A percentile compares a stretch with the other conserved stretches of the same genome.
Conservation (phyloP, 2,113 vertebrate genomes). For the Synodontis membranacea region DNA sequence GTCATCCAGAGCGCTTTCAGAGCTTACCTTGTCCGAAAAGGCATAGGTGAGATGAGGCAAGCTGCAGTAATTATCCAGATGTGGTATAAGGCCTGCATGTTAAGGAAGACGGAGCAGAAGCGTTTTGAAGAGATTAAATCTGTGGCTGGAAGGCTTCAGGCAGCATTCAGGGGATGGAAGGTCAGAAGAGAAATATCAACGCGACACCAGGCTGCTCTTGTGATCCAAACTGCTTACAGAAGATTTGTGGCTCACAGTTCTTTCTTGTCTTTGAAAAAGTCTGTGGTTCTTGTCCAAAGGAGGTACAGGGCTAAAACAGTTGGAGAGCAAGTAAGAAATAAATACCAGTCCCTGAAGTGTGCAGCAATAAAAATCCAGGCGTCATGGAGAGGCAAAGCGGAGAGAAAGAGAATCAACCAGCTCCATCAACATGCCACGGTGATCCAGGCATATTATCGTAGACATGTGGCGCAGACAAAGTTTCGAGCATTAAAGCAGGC, state of each 20-base stretch:
- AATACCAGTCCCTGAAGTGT: conserved; percentile 60
- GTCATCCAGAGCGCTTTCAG: conserved; percentile 82
- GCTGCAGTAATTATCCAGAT: conserved; percentile 78
- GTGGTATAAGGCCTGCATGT: conserved; percentile 73
- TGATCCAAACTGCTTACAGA: conserved; percentile 81
- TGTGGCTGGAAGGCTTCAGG: conserved; percentile 78
- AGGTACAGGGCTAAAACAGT: conserved; percentile 69
- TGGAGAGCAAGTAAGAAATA: conserved; percentile 59
- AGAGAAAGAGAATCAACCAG: conserved; percentile 67
- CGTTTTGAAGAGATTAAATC: conserved; percentile 67
- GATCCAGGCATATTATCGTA: conserved; percentile 81
- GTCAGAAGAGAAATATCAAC: conserved; percentile 67
- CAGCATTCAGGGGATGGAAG: conserved; percentile 74
- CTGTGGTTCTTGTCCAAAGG: conserved; percentile 72
- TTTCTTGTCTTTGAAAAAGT: conserved; percentile 63
- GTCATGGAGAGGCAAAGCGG: conserved; percentile 75
- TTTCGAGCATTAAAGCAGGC: conserved; percentile 72
- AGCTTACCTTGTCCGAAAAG: conserved; percentile 66
- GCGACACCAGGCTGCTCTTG: conserved; percentile 66
- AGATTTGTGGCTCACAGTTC: conserved; percentile 61
- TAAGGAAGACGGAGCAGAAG: conserved; percentile 55
- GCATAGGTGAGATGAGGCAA: conserved; percentile 58
- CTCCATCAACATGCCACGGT: conserved; percentile 66
- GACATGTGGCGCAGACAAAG: conserved; percentile 60
- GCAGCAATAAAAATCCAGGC: conserved; percentile 75